These are phyloP conservation scores for Nowickia ferox DNA, from an alignment of 2,888 invertebrate genomes.

Conservation along the genomic window DNA sequence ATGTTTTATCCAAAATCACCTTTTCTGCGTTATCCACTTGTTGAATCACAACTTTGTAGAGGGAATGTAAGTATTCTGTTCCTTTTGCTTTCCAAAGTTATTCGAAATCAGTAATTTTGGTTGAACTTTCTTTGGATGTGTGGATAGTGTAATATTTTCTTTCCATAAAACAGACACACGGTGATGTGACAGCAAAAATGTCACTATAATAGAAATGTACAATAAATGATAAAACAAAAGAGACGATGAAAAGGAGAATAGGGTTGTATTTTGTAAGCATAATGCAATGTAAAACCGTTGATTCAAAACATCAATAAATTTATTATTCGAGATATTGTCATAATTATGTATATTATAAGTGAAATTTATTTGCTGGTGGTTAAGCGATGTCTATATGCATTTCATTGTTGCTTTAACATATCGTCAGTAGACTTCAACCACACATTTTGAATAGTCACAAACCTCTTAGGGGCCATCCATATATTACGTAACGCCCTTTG, in stretches of 20 bases:
- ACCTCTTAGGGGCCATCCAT: too few relatives aligned
- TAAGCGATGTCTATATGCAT: too few relatives aligned
- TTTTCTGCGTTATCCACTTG: conserved; percentile 78
- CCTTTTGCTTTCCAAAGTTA: conserved; percentile 2
- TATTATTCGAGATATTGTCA: too few relatives aligned
- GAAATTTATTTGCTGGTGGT: too few relatives aligned
- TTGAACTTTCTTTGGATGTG: conserved; percentile 27
- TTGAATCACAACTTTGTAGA: conserved; percentile 81
- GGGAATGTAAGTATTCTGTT: conserved; percentile 79
- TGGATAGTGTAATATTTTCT: conserved; percentile 41
- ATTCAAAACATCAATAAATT: too few relatives aligned
- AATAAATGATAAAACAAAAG: conserved; percentile 24
- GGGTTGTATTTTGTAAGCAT: conserved; percentile 26
- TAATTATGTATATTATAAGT: too few relatives aligned
- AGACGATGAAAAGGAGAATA: background rate
- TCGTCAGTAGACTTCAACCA: too few relatives aligned
- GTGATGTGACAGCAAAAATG: conserved; percentile 46
- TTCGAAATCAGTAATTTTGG: background rate
- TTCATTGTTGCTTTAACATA: too few relatives aligned
- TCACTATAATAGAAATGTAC: conserved; percentile 28
- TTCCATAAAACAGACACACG: conserved; percentile 44
- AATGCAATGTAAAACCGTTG: conserved; percentile 7
- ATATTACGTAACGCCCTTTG: too few relatives aligned
- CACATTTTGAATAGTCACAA: too few relatives aligned
- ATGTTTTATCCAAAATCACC: conserved; percentile 83